Evolutionary conservation across 2,888 invertebrate genomes (phyloP), one percentile per base, ranked within the genome.

Genomic region (Leistus spinibarbis): DNA sequence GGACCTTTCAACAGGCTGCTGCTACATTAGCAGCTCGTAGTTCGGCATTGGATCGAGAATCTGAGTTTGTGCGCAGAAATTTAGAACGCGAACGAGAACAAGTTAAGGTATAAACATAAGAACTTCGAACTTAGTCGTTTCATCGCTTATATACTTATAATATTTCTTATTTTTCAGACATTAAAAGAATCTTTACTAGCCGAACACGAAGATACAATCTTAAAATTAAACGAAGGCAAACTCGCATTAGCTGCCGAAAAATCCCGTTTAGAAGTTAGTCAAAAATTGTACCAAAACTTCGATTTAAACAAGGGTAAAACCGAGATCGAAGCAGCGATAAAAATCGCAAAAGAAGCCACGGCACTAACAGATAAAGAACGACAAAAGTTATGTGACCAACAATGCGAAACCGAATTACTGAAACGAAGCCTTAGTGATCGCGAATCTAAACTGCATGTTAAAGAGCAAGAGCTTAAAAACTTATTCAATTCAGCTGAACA

Each of bases 51-150:
- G 88, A 87, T 79, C 87, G 89, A 78, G 90, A 91, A 82, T 87
- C 88, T 0, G 89, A 90, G 81, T 89, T 88, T 79, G 88, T 88
- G 9, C 87, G 88, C 80, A 86, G 86, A 77, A 82, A 88, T 22
- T 82, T 90, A 0, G 89, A 90, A 79, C 86, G 88, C 76, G 90
- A 90, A 82, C 87, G 89, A 68, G 89, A 90, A 78, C 89, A 90
- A 84, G 82, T 90, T 4, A 89, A 90, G 85, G 90, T 89, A 82
- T 69, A 67, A 23, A 23, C 60, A 62, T 54, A 16, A 3, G 17
- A 56, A 57, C n/a, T n/a, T n/a, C n/a, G n/a, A n/a, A n/a, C n/a
- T n/a, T n/a, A n/a, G n/a, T n/a, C n/a, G n/a, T n/a, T n/a, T 16
- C 2, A 62, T 60, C 20, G 2, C 76, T 64, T 53, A 10, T n/a